These are phyloP conservation scores for Falco naumanni DNA, from an alignment of 2,797 vertebrate genomes.

Conservation along the genomic window DNA sequence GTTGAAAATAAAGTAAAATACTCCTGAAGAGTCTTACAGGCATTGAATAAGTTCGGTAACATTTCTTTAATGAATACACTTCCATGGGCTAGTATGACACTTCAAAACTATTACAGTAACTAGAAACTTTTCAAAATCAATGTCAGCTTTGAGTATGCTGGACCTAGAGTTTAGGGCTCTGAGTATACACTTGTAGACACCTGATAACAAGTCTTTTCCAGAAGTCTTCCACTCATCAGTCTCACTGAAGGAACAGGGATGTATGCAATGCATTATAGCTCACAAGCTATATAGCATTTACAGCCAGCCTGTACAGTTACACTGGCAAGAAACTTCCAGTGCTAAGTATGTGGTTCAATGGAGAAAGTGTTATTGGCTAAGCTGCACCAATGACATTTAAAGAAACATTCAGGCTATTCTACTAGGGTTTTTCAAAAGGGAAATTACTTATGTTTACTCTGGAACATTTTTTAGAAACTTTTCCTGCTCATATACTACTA, in stretches of 20 bases:
- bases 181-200: background rate
- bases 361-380: conserved; percentile 28
- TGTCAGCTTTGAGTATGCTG: background rate
- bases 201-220: background rate
- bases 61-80: background rate
- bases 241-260: background rate
- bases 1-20: background rate
- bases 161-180: background rate
- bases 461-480: conserved; percentile 49
- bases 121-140: background rate
- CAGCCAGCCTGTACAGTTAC: background rate
- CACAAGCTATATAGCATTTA: background rate
- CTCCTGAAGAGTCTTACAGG: background rate
- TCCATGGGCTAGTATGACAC: background rate
- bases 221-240: background rate
- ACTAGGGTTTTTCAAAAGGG: conserved; percentile 6
- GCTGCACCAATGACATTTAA: background rate
- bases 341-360: background rate
- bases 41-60: accelerated
- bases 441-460: conserved; percentile 53
- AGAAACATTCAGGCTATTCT: conserved; percentile 25
- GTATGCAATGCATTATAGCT: background rate
- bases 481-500: background rate
- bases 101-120: background rate
- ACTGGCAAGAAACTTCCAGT: background rate